These are phyloP conservation scores for Iselma pallidipennis DNA, from an alignment of 2,888 invertebrate species.

Conservation along the genomic window DNA sequence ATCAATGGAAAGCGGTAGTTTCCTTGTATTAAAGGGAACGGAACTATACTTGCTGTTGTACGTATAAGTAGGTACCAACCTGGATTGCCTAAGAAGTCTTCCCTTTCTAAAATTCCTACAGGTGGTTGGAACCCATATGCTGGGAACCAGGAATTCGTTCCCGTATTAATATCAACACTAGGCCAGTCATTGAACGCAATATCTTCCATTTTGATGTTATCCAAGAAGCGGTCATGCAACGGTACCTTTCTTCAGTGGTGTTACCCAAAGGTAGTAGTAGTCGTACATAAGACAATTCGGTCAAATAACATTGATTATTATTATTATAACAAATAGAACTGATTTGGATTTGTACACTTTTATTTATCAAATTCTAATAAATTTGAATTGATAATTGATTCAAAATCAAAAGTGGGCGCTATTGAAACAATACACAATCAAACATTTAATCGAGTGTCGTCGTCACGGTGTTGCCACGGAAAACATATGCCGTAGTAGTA, in stretches of 20 bases:
- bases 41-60: neutral
- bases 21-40: neutral
- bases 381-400: too few species aligned
- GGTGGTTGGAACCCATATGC: conserved; percentile 78
- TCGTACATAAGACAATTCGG: too few species aligned
- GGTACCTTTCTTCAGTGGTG: conserved; percentile 25
- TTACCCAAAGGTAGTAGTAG: too few species aligned
- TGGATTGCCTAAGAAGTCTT: conserved; percentile 66
- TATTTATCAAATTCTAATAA: too few species aligned
- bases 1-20: too few species aligned
- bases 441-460: conserved; percentile 1
- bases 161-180: conserved; percentile 59
- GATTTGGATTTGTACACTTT: too few species aligned
- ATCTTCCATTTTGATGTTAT: conserved; percentile 61
- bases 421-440: too few species aligned
- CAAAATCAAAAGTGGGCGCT: too few species aligned
- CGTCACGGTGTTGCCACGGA: neutral
- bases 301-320: too few species aligned
- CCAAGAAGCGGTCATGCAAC: conserved; percentile 42
- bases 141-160: conserved; percentile 77
- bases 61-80: conserved; percentile 56
- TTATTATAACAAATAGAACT: too few species aligned
- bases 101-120: conserved; percentile 58
- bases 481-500: conserved; percentile 1
- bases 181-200: conserved; percentile 68